Evolutionary conservation across 2,888 invertebrate species (phyloP), one percentile per base, ranked within the genome.

Genomic region (Drosophila cracens): DNA sequence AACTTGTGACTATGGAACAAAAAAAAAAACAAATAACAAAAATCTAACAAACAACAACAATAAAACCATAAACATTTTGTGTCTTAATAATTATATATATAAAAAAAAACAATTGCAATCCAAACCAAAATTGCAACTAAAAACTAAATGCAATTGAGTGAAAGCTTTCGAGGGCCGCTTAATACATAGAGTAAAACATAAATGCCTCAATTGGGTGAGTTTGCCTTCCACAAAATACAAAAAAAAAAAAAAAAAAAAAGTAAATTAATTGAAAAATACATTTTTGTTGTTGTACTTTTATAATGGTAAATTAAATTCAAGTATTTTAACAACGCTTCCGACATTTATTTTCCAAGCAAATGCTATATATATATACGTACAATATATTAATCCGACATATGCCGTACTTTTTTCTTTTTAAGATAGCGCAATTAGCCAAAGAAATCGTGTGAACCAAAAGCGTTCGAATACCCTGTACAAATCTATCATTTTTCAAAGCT

Each of bases 121-220:
- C 27, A 51, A 70, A 62, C 46, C 70, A 56, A 60, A 73, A 72
- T 63, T 64, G 68, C 56, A 73, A 77, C 66, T 68, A 51, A 73
- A 59, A 73, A 65, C 58, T 51, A 73, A 68, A 72, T 74, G 80
- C 74, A 83, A 84, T 89, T 90, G 88, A 89, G 90, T 81, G 84
- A 90, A 89, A 87, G 83, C 88, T 89, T 79, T 72, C 90, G 79
- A 87, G 86, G 82, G 90, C 90, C 88, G 85, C 85, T 85, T 85
- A 74, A 84, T 72, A 76, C 89, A 38, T 85, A 89, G 87, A 87
- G 85, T 84, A 68, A 85, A 71, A 74, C 75, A 43, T 78, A 79
- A 79, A 85, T 85, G 82, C 85, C 90, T 85, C 79, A 81, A 91
- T 89, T 90, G 89, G 90, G 90, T 90, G 90, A 90, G 90, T 90